Evolutionary conservation across 2,888 invertebrate species (phyloP).

Genomic region (Aphodius sticticus): DNA sequence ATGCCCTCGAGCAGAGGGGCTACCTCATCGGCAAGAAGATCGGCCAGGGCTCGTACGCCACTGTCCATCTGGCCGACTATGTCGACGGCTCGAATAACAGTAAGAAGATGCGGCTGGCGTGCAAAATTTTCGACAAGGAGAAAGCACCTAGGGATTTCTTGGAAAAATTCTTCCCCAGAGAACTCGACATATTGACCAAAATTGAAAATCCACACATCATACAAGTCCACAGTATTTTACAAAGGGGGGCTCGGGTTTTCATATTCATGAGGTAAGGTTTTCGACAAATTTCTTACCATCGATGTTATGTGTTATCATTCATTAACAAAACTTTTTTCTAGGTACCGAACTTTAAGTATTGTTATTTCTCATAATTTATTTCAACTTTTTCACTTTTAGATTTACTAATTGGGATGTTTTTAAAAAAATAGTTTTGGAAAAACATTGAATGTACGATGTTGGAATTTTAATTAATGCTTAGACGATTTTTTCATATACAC

Average conservation of each 20-base stretch:
- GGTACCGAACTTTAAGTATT: too few relatives aligned
- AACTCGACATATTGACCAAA: conserved; percentile 87
- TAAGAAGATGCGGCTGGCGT: conserved; percentile 80
- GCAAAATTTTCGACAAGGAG: conserved; percentile 91
- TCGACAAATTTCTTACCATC: neutral
- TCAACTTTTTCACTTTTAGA: too few relatives aligned
- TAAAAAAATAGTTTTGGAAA: too few relatives aligned
- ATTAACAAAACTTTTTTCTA: neutral
- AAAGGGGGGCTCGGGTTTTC: conserved; percentile 83
- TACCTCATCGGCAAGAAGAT: conserved; percentile 87
- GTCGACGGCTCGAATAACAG: conserved; percentile 75
- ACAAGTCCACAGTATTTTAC: conserved; percentile 86
- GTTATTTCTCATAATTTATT: too few relatives aligned
- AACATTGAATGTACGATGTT: too few relatives aligned
- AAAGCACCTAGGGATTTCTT: conserved; percentile 90
- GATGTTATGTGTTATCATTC: neutral
- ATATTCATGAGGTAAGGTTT: conserved; percentile 79
- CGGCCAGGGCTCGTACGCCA: conserved; percentile 91
- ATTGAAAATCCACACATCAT: conserved; percentile 92
- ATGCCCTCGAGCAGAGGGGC: conserved; percentile 84
- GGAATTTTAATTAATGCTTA: too few relatives aligned
- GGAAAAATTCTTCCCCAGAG: conserved; percentile 92
- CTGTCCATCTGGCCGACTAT: conserved; percentile 86
- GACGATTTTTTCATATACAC: too few relatives aligned
- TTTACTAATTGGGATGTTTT: too few relatives aligned